These are phyloP conservation scores for Agrotis exclamationis DNA, from an alignment of 2,888 invertebrate genomes.

Conservation along the genomic window DNA sequence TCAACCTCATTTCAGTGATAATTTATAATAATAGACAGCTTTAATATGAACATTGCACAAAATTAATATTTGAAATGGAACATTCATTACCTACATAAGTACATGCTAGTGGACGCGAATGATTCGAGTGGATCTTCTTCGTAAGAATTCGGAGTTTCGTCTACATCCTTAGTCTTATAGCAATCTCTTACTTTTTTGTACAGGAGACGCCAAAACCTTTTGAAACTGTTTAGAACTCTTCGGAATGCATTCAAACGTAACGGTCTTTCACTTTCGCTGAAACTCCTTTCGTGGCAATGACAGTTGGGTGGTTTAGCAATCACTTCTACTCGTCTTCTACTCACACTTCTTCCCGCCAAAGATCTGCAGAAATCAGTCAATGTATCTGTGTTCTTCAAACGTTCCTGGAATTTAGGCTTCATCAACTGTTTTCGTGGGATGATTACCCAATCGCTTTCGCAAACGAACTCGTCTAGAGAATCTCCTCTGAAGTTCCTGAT, in stretches of 20 bases:
- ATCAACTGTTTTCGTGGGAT: slow-evolving; percentile 78
- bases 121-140: slow-evolving; percentile 65
- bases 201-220: slow-evolving; percentile 47
- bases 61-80: slow-evolving; percentile 52
- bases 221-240: slow-evolving; percentile 58
- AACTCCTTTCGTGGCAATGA: slow-evolving; percentile 76
- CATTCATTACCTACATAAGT: slow-evolving; percentile 84
- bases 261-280: slow-evolving; percentile 66
- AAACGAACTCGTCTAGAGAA: slow-evolving; percentile 77
- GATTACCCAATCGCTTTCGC: slow-evolving; percentile 86
- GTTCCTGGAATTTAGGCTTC: slow-evolving; percentile 81
- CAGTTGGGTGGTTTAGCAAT: slow-evolving; percentile 81
- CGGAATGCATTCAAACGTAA: slow-evolving; percentile 63
- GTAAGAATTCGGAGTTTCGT: slow-evolving; percentile 38
- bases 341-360: slow-evolving; percentile 70
- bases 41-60: slow-evolving; percentile 41
- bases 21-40: slow-evolving; percentile 21
- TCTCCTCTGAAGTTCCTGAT: slow-evolving; percentile 83
- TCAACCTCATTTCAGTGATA: slow-evolving; percentile 56
- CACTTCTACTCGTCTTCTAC: slow-evolving; percentile 71
- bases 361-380: slow-evolving; percentile 79
- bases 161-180: slow-evolving; percentile 23
- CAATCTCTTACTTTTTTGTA: slow-evolving; percentile 42
- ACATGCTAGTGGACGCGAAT: slow-evolving; percentile 71
- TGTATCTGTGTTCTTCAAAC: slow-evolving; percentile 74